Percentiles rank a stretch among this genome's conserved stretches.
These are phyloP conservation scores for Eupithecia centaureata DNA, from an alignment of 2,888 invertebrate species.

Conservation along the genomic window DNA sequence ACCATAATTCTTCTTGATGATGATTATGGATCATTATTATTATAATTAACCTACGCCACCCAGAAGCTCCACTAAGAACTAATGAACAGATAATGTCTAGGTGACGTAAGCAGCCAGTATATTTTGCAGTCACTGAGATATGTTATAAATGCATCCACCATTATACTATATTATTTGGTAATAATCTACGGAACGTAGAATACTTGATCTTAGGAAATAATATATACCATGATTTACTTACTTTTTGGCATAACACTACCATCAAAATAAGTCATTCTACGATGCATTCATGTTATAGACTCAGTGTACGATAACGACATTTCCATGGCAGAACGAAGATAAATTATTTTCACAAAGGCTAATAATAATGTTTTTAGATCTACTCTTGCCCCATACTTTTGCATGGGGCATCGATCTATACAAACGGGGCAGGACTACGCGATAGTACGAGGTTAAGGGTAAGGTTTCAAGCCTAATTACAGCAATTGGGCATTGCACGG, in stretches of 20 bases:
- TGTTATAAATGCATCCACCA: constrained; percentile 21
- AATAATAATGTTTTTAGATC: too few relatives aligned
- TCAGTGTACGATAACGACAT: constrained; percentile 5
- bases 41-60: background rate
- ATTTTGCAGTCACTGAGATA: constrained; percentile 19
- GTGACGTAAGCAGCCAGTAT: constrained; percentile 1
- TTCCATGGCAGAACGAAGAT: constrained; percentile 12
- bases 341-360: too few relatives aligned
- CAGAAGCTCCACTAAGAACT: background rate
- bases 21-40: too few relatives aligned
- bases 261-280: constrained; percentile 5
- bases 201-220: too few relatives aligned
- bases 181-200: too few relatives aligned
- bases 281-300: constrained; percentile 23
- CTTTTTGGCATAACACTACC: constrained; percentile 16
- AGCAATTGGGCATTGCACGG: too few relatives aligned
- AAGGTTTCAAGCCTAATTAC: too few relatives aligned
- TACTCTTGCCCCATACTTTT: too few relatives aligned
- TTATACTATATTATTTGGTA: constrained; percentile 2
- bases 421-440: background rate
- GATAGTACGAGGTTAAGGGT: background rate
- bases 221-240: constrained; percentile 1
- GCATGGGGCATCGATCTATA: too few relatives aligned
- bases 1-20: too few relatives aligned
- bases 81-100: constrained; percentile 8